Evolutionary conservation across 2,113 vertebrate species (phyloP), one percentile per base, ranked within the genome.

Genomic region (Protomyctophum bolini): DNA sequence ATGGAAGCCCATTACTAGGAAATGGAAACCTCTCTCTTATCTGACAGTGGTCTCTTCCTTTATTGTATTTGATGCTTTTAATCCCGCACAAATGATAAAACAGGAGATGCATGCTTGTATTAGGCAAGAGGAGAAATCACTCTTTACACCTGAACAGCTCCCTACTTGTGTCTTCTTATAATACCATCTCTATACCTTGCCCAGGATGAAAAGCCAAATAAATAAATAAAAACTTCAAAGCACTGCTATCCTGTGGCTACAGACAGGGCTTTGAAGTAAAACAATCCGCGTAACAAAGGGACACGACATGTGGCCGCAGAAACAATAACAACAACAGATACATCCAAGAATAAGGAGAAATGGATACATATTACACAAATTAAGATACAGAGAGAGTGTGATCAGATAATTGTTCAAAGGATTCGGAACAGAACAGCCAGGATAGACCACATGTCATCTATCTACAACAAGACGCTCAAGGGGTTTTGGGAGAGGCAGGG

Each of bases 151-250:
- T 72, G 60, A 73, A 51, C 41, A 2, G 66, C 81, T 83, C 59
- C 70, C 73, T 88, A 85, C 85, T 92, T 90, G 89, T 92, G 89
- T 83, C 87, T 90, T 91, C 91, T 88, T 79, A 77, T 68, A 59
- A 68, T 80, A 55, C 71, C 77, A 82, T 85, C 88, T 81, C 88
- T 82, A 82, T 68, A 77, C 78, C 68, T 76, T 77, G 70, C 76
- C 77, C 73, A 66, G 75, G 82, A 82, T 87, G 65, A 79, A 83
- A 84, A 83, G 78, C 68, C 83, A 76, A 83, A 87, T 85, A 63
- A 41, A 41, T 41, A 41, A 41, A 41, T 41, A 41, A 41, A 86
- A 91, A 90, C 88, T 89, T 89, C 84, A 92, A 90, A 88, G 85
- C 83, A 47, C 78, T 71, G 66, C 70, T 75, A 73, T 83, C 57